phyloP scores from a whole-genome alignment of 1,140 invertebrate genomes.

The Hylaeus volcanicus region DNA sequence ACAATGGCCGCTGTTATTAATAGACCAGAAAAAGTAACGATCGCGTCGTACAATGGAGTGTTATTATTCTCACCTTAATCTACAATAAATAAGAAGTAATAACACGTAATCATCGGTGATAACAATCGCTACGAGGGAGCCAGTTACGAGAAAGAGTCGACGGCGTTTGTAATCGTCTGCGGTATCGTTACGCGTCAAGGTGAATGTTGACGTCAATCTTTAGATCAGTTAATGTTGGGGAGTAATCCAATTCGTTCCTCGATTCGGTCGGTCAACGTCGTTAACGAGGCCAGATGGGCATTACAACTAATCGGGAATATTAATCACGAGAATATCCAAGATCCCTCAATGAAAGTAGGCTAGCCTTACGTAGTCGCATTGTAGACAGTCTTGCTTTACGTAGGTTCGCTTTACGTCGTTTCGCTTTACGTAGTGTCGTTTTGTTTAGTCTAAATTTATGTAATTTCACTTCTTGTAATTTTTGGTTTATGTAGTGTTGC shows the following conservation, averaged over 20 bases:
- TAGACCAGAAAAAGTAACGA: not conserved
- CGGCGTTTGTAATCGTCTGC: slow-evolving; percentile 7
- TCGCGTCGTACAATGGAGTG: not conserved
- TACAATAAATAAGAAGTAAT: slow-evolving; percentile 13
- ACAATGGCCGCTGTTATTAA: not conserved
- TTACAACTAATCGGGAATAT: too few relatives aligned
- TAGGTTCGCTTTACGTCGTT: too few relatives aligned
- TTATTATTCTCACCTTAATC: not conserved
- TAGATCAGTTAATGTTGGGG: slow-evolving; percentile 13
- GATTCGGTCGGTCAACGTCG: not conserved
- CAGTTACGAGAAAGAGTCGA: not conserved
- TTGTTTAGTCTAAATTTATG: too few relatives aligned
- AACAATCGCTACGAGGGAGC: not conserved
- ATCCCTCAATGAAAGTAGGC: too few relatives aligned
- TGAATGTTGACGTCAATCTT: slow-evolving; percentile 58
- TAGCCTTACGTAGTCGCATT: too few relatives aligned
- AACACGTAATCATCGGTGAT: slow-evolving; percentile 11
- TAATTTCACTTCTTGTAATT: too few relatives aligned
- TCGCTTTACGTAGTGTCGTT: too few relatives aligned
- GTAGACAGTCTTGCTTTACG: too few relatives aligned
- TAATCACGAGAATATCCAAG: not conserved
- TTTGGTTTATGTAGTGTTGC: too few relatives aligned
- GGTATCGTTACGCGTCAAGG: slow-evolving; percentile 36
- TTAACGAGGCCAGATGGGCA: not conserved
- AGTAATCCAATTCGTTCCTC: slow-evolving; percentile 43